Evolutionary conservation across 2,113 vertebrate species (phyloP), one percentile per base, ranked within the genome.

Genomic region (Marcusenius ussheri): DNA sequence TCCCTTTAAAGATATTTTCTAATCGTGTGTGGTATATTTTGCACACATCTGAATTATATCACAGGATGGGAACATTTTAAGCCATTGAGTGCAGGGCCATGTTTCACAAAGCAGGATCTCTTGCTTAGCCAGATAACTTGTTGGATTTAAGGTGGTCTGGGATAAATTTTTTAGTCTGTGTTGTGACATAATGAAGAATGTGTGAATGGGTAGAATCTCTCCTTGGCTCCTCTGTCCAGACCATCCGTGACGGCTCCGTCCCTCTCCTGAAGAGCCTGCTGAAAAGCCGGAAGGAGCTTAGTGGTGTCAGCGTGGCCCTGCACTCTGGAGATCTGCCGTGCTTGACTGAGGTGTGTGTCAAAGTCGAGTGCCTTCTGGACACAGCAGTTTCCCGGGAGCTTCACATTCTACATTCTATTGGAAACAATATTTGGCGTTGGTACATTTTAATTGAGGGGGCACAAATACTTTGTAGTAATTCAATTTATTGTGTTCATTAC

Each of bases 251-350:
- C 91, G 93, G 93, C 77, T 93, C 97, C n/a, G 90, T 96, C 35
- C 96, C 95, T 87, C 96, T 96, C 91, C 91, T 97, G 91, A 98
- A 97, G 94, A 96, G 94, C 66, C 94, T 98, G 90, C 93, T 99
- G 17, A 97, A 97, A 91, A 98, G 97, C 93, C 96, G 95, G 88
- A 99, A 97, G 92, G 96, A 97, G 11, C 95, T 99, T 2, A 98
- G 98, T 94, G 95, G 3, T 42, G 17, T 99, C 13, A 95, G 95
- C 90, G 88, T 95, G 47, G 97, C 97, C 35, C 96, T 96, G 90
- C 94, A 93, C 10, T 45, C 92, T 91, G 95, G 93, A 94, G 95
- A 97, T 21, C 56, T 95, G 47, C 91, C 93, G 89, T 93, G 90
- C 91, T 93, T 96, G 91, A 95, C 97, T 80, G 97, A 99, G 97